These are phyloP conservation scores for Trichosurus vulpecula DNA, from an alignment of 2,797 vertebrate genomes.

Conservation along the genomic window DNA sequence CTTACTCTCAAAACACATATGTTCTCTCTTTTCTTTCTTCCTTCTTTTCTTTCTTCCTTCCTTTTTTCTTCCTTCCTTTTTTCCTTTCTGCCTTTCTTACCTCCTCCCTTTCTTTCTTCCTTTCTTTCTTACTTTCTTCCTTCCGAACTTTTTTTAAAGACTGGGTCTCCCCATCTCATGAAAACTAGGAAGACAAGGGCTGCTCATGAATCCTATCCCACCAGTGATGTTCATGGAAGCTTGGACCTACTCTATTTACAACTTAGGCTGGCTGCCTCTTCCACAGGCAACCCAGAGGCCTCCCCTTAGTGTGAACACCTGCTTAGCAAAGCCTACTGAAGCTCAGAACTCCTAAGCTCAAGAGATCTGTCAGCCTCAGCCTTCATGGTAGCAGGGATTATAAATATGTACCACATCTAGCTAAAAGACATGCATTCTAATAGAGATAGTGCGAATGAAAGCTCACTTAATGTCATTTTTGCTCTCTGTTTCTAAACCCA, in stretches of 20 bases:
- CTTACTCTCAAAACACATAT: not conserved
- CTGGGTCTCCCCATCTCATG: not conserved
- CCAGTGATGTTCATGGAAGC: not conserved
- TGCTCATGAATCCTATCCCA: not conserved
- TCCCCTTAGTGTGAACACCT: not conserved
- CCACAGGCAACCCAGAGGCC: not conserved
- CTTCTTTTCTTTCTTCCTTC: too few relatives aligned
- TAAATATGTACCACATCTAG: not conserved
- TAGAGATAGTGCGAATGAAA: not conserved
- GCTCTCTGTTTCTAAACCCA: constrained; percentile 35
- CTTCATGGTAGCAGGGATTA: not conserved
- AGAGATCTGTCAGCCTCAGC: not conserved
- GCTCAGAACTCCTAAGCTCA: not conserved
- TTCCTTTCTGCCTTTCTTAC: too few relatives aligned
- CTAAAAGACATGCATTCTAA: not conserved
- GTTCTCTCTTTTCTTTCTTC: not conserved
- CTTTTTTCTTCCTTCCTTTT: too few relatives aligned
- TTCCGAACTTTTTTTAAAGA: not conserved
- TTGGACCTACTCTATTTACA: not conserved
- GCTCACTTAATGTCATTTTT: constrained; percentile 20
- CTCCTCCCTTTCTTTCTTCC: not conserved
- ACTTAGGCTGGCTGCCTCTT: not conserved
- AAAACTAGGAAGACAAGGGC: not conserved
- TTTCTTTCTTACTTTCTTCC: too few relatives aligned
- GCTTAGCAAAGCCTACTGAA: not conserved